A percentile compares a stretch with the other conserved stretches of the same genome.
phyloP scores from a whole-genome alignment of 2,797 vertebrate genomes.

The Sciurus vulgaris region DNA sequence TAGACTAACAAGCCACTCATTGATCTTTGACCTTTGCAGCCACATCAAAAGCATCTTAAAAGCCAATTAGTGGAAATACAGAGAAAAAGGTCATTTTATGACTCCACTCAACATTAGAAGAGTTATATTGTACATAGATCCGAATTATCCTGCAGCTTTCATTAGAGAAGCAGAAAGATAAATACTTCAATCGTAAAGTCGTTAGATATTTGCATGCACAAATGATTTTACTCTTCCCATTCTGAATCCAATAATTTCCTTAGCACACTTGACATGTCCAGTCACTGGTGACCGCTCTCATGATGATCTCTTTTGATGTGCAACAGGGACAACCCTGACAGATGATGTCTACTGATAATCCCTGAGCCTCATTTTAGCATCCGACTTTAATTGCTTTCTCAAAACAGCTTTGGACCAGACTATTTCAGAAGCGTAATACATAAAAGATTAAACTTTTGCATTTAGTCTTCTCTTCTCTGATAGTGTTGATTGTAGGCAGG shows the following conservation, averaged over 20 bases:
- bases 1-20: conserved; percentile 84
- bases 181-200: conserved; percentile 73
- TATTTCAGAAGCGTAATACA: conserved; percentile 26
- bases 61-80: conserved; percentile 82
- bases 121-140: conserved; percentile 69
- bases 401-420: conserved; percentile 54
- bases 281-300: background rate
- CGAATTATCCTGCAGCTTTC: conserved; percentile 75
- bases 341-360: conserved; percentile 66
- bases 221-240: conserved; percentile 55
- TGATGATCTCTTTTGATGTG: conserved; percentile 53
- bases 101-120: conserved; percentile 71
- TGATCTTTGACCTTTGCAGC: conserved; percentile 86
- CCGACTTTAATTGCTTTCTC: conserved; percentile 68
- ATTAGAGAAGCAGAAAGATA: conserved; percentile 72
- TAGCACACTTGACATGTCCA: background rate
- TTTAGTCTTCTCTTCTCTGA: conserved; percentile 53
- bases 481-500: background rate
- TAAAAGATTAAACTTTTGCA: conserved; percentile 41
- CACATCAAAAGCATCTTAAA: conserved; percentile 84
- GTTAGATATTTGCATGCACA: conserved; percentile 61
- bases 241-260: background rate
- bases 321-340: conserved; percentile 26
- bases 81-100: conserved; percentile 82
- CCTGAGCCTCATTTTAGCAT: conserved; percentile 54